Percentiles rank a stretch among this genome's conserved stretches.
Evolutionary conservation across 2,888 invertebrate species (phyloP).

Genomic region (Poecilobothrus nobilitatus): DNA sequence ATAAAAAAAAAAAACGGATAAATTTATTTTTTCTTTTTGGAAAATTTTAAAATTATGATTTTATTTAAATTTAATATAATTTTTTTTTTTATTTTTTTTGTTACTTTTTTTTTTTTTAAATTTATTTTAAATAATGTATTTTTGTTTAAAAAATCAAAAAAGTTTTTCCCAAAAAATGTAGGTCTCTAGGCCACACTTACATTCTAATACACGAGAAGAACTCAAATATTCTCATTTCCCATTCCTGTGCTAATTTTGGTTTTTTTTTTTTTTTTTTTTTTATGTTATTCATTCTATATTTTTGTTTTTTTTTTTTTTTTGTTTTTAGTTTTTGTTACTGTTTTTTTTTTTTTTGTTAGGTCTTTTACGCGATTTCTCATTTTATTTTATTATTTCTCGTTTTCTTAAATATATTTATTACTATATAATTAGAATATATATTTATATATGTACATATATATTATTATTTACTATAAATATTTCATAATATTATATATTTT

Average conservation of each 20-base stretch:
- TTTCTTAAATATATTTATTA: background rate
- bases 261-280: background rate
- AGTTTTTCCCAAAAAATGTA: conserved; percentile 19
- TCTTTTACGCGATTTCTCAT: background rate
- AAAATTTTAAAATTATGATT: background rate
- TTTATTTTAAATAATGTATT: background rate
- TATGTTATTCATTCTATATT: background rate
- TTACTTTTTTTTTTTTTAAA: background rate
- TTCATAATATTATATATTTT: no score
- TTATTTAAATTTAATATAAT: background rate
- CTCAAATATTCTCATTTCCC: conserved; percentile 6
- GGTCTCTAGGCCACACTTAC: conserved; percentile 24
- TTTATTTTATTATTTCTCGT: background rate
- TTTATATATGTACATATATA: no score
- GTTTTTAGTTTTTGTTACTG: background rate
- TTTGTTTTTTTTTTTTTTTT: background rate
- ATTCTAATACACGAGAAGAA: conserved; percentile 12
- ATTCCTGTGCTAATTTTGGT: conserved; percentile 1
- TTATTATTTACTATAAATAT: no score
- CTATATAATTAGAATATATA: no score
- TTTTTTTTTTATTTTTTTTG: no score
- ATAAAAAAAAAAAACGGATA: no score
- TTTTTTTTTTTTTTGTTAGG: background rate
- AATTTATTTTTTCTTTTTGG: no score
- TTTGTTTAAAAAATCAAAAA: background rate